Evolutionary conservation across 2,888 invertebrate species (phyloP), one percentile per base, ranked within the genome.

Genomic region (Andrena marginata): DNA sequence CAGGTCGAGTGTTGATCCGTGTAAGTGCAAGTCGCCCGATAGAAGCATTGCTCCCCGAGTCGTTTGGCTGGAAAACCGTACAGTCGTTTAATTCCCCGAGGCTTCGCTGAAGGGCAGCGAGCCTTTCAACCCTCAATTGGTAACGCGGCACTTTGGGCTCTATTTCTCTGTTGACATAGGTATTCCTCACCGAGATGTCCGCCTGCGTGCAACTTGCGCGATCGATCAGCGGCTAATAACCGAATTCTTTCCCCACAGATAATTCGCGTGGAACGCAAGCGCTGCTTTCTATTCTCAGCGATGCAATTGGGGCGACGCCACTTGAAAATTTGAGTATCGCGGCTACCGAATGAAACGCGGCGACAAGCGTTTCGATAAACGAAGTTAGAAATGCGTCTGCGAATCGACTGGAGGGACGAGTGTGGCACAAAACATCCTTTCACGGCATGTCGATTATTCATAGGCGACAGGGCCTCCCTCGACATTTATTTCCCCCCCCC

Each of bases 41-140:
- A 98, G 94, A 97, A 97, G 94, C 98, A 98, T 93, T 97, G 97
- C 93, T 98, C 98, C 80, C 98, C 98, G 92, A 98, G 95, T 93
- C 96, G 96, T 94, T 97, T 97, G 63, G 98, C 98, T 98, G 95
- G 20, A 95, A 94, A 73, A 69, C 8, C 26, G 42, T 29, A 56
- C 5, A 7, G 10, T 49, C 13, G 48, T 54, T 78, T 8, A 29
- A 49, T 62, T 77, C n/a, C 5, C n/a, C 42, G n/a, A 31, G 20
- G n/a, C n/a, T 4, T 5, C 1, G 13, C 7, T 42, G 49, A 29
- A 35, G 42, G 29, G 8, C n/a, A 63, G n/a, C 8, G 4, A 49
- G 20, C n/a, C 49, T 60, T 29, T n/a, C 42, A n/a, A 63, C 35
- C 4, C 29, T 7, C 16, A 8, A 33, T 10, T 29, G 62, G 26